Percentiles rank a stretch among this genome's conserved stretches.
Conservation (phyloP, 1,140 invertebrate species). For the Drosophila aff. region DNA sequence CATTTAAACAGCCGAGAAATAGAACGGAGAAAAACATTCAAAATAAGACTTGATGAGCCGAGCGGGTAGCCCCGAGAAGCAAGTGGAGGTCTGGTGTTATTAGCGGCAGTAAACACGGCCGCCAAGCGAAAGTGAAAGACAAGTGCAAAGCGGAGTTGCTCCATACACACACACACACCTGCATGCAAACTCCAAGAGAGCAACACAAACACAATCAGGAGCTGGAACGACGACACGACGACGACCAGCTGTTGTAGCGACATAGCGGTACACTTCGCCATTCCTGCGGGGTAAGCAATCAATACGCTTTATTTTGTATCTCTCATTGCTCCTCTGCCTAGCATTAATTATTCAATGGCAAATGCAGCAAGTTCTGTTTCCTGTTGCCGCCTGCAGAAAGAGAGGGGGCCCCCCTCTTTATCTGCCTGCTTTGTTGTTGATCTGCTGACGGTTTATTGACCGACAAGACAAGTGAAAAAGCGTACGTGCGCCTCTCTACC, state of each 20-base stretch:
- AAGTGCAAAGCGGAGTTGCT: constrained; percentile 8
- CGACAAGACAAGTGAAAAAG: constrained; percentile 47
- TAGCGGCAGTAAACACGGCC: neutral
- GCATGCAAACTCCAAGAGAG: constrained; percentile 7
- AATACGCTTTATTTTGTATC: constrained; percentile 19
- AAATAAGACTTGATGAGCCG: constrained; percentile 9
- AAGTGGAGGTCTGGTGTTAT: constrained; percentile 1
- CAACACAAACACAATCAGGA: constrained; percentile 14
- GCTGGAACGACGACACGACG: constrained; percentile 8
- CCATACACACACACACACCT: neutral
- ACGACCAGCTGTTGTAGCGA: constrained; percentile 17
- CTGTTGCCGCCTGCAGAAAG: constrained; percentile 8
- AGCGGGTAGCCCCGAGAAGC: neutral
- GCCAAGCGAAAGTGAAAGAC: constrained; percentile 9
- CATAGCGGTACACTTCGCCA: constrained; percentile 9
- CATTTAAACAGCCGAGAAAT: constrained; percentile 15
- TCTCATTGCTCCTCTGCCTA: neutral
- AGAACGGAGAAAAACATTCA: constrained; percentile 12
- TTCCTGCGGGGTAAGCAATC: constrained; percentile 15
- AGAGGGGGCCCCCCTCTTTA: neutral
- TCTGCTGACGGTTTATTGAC: constrained; percentile 56
- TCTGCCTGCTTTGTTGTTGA: constrained; percentile 39
- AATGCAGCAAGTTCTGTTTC: constrained; percentile 17
- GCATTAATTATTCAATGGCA: constrained; percentile 21
- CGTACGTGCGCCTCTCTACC: constrained; percentile 26